phyloP scores from a whole-genome alignment of 1,140 invertebrate genomes.

The Aphidius ervi region DNA sequence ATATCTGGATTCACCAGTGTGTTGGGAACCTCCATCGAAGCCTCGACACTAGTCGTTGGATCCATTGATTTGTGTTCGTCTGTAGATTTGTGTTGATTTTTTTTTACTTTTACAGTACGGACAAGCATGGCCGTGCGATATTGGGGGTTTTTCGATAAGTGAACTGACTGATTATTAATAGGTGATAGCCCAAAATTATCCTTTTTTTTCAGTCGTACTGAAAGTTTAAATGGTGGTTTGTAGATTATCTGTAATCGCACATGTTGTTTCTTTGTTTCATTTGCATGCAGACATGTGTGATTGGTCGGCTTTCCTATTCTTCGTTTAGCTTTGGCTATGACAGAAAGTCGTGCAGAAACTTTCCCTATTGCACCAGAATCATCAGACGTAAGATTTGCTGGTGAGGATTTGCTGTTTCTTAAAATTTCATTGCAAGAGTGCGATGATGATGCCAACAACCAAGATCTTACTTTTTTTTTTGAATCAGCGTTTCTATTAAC shows the following conservation, averaged over 20 bases:
- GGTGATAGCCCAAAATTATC: conserved; percentile 52
- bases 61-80: conserved; percentile 20
- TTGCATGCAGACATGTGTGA: conserved; percentile 36
- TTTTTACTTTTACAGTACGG: conserved; percentile 31
- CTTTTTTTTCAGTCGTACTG: conserved; percentile 69
- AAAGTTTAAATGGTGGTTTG: conserved; percentile 81
- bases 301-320: conserved; percentile 25
- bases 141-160: conserved; percentile 18
- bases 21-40: conserved; percentile 30
- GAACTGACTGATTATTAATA: conserved; percentile 18
- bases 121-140: conserved; percentile 54
- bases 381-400: conserved; percentile 56
- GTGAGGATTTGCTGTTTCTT: conserved; percentile 70
- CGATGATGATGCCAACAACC: conserved; percentile 66
- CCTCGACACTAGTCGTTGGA: conserved; percentile 10
- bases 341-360: conserved; percentile 16
- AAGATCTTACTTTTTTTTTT: conserved; percentile 76
- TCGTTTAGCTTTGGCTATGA: conserved; percentile 35
- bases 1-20: conserved; percentile 55
- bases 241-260: conserved; percentile 77
- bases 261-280: conserved; percentile 56
- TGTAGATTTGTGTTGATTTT: too few relatives aligned
- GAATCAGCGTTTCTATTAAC: conserved; percentile 57
- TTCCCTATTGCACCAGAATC: conserved; percentile 34
- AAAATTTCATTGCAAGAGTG: conserved; percentile 47